Base-by-base conservation (phyloP, 2,113 vertebrate genomes). In the Australoheros scitulus region DNA sequence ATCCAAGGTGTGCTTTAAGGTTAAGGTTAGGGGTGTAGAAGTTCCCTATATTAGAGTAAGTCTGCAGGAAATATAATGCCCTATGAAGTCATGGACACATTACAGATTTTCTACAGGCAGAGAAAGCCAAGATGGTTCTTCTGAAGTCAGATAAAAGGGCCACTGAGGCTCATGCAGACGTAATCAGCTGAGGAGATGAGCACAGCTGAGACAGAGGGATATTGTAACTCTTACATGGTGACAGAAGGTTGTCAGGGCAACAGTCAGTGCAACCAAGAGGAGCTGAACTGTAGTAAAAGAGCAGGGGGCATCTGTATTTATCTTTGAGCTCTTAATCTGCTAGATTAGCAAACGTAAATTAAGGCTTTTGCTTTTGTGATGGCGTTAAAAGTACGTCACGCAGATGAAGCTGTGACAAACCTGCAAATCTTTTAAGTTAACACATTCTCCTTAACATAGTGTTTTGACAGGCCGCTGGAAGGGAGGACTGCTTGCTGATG, bases 211-310 rank as follows among this genome's bases (percentile, higher is more conserved):
- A 89, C 75, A 80, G 77, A 64, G 59, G 50, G 65, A 88, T 89
- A 81, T 74, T 90, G 87, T 85, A 88, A 74, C 70, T 86, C 82
- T 78, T 50, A 87, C 78, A 77, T 3, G 2, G 77, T 84, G 91
- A 89, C 86, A 91, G 79, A 60, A 77, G 68, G 91, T 94, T 89
- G 88, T 68, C 89, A n/a, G 29, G 91, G 84, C 52, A 88, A 93
- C 90, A 63, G 68, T 56, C 78, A 65, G 43, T 15, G 81, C 70
- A 74, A 85, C 88, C 79, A 70, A 72, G 85, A 84, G 52, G 50
- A 80, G 83, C 36, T 88, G 50, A 87, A 50, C 29, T 81, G 76
- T 43, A 61, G 80, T 86, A 50, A 91, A 90, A 88, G 47, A 84
- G 22, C 1, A 26, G 15, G 68, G 43, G 75, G 50, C 78, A 6